Evolutionary conservation across 2,888 invertebrate species (phyloP), one percentile per base, ranked within the genome.

Genomic region (Zaprionus obscuricornis): DNA sequence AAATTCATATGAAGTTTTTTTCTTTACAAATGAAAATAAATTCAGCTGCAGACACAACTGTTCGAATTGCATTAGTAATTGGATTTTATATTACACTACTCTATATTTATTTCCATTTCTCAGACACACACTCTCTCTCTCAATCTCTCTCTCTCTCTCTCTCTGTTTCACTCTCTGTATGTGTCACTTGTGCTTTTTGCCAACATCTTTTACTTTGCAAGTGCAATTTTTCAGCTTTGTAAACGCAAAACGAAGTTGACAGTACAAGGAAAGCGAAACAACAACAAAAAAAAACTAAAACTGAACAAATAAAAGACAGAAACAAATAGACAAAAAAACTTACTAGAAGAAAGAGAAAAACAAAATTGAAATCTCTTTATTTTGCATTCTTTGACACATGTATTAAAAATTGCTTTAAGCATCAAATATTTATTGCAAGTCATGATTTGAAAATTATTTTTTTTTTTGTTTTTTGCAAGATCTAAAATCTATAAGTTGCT

Each of bases 31-130:
- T 50, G 24, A 20, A 52, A 50, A 40, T 46, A 26, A 24, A 42
- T 57, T 36, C 27, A 7, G 10, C 42, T 49, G 24, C n/a, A 24
- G 27, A 27, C 3, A 4, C 24, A 46, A 34, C 40, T 54, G 49
- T 11, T 27, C 29, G 22, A 66, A 68, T 52, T 43, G 46, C 54
- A 60, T 57, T 47, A 42, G 63, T 63, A 71, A 71, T 71, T 63
- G 55, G 37, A 58, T 56, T 56, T 58, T 46, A 29, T 34, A 52
- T 64, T 56, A 22, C 67, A 55, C 54, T 54, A n/a, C n/a, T n/a
- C n/a, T n/a, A n/a, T n/a, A n/a, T n/a, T n/a, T n/a, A n/a, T n/a
- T n/a, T n/a, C n/a, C n/a, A n/a, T n/a, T n/a, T n/a, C n/a, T n/a
- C n/a, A n/a, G n/a, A n/a, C n/a, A n/a, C n/a, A n/a, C n/a, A n/a